A percentile compares a stretch with the other conserved stretches of the same genome.
These are phyloP conservation scores for Chaenocephalus aceratus DNA, from an alignment of 2,113 vertebrate species.

Conservation along the genomic window DNA sequence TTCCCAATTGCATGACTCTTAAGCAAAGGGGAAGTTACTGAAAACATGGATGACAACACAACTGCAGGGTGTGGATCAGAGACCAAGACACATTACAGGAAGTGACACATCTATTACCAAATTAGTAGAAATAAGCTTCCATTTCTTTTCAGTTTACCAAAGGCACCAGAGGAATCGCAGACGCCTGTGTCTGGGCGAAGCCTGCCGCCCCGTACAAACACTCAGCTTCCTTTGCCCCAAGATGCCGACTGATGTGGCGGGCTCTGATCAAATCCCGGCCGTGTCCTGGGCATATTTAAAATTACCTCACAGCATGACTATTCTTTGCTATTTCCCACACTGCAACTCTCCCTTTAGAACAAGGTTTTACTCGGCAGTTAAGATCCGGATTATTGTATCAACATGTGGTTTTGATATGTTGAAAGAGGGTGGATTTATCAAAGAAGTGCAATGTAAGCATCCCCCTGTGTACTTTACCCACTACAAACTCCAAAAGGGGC, in stretches of 20 bases:
- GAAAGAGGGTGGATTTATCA: conserved; percentile 54
- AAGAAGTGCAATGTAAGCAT: conserved; percentile 72
- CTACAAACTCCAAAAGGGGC: conserved; percentile 66
- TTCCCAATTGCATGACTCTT: conserved; percentile 56
- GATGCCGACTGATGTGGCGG: conserved; percentile 58
- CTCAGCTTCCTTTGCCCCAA: conserved; percentile 51
- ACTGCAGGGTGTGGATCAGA: conserved; percentile 34
- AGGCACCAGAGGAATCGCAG: conserved; percentile 53
- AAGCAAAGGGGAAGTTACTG: conserved; percentile 46
- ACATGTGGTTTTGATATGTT: conserved; percentile 77
- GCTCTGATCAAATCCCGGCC: conserved; percentile 35
- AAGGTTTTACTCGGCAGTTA: conserved; percentile 18
- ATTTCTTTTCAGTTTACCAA: conserved; percentile 43
- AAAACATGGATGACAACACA: conserved; percentile 23
- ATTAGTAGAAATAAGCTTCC: conserved; percentile 28
- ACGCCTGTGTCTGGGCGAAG: conserved; percentile 54
- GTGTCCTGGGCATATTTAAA: conserved; percentile 44
- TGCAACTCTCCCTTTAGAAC: conserved; percentile 40
- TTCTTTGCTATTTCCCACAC: conserved; percentile 46
- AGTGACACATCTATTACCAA: conserved; percentile 69
- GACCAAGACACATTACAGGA: conserved; percentile 54
- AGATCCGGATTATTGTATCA: conserved; percentile 60
- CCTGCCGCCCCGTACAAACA: conserved; percentile 58
- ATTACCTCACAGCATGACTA: conserved; percentile 64
- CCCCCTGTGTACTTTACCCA: conserved; percentile 58